Percentiles rank a stretch among this genome's conserved stretches.
These are phyloP conservation scores for Mythimna lalbum DNA, from an alignment of 2,888 invertebrate genomes.

Conservation along the genomic window DNA sequence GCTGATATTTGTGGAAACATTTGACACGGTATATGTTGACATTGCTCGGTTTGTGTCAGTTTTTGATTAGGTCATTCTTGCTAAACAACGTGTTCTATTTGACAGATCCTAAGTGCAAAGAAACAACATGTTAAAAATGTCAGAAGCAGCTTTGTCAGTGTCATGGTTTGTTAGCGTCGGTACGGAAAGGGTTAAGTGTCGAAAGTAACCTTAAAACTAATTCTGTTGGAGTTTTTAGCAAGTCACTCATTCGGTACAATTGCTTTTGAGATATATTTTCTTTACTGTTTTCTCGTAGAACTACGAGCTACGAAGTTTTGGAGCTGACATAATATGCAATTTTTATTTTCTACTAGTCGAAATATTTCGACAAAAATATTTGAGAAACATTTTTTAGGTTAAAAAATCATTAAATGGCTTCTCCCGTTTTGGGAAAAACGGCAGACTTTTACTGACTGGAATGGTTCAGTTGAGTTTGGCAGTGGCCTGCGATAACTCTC, in stretches of 20 bases:
- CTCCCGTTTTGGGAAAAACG: no score
- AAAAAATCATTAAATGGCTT: no score
- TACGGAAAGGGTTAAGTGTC: constrained; percentile 66
- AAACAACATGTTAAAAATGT: not conserved
- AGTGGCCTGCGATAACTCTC: no score
- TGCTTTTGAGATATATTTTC: constrained; percentile 61
- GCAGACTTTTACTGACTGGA: no score
- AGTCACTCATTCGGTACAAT: constrained; percentile 71
- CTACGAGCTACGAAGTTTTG: constrained; percentile 19
- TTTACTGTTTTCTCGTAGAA: constrained; percentile 48
- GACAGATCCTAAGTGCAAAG: constrained; percentile 11
- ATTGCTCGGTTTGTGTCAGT: constrained; percentile 2
- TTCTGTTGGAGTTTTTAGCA: constrained; percentile 64
- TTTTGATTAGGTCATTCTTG: constrained; percentile 32
- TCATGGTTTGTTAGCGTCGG: constrained; percentile 49
- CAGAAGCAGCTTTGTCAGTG: constrained; percentile 58
- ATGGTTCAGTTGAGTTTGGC: no score
- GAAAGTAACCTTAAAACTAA: constrained; percentile 67
- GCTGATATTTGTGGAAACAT: constrained; percentile 4
- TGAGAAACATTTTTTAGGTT: no score
- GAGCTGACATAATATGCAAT: constrained; percentile 8
- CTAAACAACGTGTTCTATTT: not conserved
- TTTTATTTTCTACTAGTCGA: no score
- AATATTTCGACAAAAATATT: no score
- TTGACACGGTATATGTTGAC: constrained; percentile 3